phyloP scores from a whole-genome alignment of 1,140 invertebrate genomes.

The Aleiodes sp. region DNA sequence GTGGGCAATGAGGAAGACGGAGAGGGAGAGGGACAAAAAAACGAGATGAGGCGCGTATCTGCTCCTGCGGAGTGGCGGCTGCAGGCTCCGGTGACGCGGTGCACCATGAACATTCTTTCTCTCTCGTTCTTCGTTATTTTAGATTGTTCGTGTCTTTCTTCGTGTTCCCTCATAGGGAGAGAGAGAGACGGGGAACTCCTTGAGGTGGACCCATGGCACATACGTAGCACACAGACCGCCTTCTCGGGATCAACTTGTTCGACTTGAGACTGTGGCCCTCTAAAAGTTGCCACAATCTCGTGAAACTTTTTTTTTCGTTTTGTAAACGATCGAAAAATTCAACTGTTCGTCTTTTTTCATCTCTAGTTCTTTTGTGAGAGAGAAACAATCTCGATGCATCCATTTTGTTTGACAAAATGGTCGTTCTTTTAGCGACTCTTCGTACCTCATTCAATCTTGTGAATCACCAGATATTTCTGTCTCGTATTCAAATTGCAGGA shows the following conservation, averaged over 20 bases:
- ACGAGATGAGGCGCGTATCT: constrained; percentile 24
- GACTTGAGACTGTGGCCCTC: neutral
- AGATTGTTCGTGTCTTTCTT: neutral
- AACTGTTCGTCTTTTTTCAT: neutral
- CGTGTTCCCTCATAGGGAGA: neutral
- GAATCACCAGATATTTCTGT: no score
- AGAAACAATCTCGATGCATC: neutral
- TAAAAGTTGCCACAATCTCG: constrained; percentile 5
- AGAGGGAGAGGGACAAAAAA: neutral
- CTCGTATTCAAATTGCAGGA: no score
- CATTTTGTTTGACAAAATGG: neutral
- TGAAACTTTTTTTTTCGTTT: neutral
- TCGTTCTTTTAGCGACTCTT: no score
- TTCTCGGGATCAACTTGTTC: neutral
- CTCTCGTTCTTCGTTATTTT: neutral
- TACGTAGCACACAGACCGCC: neutral
- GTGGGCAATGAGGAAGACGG: neutral
- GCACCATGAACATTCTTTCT: neutral
- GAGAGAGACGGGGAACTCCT: neutral
- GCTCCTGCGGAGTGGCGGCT: constrained; percentile 25
- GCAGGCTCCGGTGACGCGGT: constrained; percentile 32
- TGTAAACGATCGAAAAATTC: neutral
- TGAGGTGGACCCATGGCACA: neutral
- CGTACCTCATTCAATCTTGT: no score
- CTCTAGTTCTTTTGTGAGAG: no score